A percentile compares a stretch with the other conserved stretches of the same genome.
Evolutionary conservation across 2,797 vertebrate species (phyloP).

Genomic region (Poecilia wingei): DNA sequence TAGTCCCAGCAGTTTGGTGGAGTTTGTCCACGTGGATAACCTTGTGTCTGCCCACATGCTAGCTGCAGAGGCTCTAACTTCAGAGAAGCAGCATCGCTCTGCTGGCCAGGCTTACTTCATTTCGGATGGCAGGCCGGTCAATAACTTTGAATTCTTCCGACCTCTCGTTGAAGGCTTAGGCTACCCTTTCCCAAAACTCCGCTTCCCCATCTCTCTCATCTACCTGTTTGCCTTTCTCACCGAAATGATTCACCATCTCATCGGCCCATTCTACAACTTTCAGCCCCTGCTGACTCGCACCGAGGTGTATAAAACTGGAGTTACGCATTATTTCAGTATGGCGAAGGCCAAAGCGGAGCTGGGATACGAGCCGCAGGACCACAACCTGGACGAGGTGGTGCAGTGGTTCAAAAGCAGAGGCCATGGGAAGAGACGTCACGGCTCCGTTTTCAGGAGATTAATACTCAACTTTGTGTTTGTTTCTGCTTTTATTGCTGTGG

Average conservation of each 20-base stretch:
- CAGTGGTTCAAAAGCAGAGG: constrained; percentile 89
- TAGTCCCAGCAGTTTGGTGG: constrained; percentile 86
- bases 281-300: constrained; percentile 94
- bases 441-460: constrained; percentile 39
- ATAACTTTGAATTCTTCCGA: constrained; percentile 96
- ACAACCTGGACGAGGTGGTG: constrained; percentile 87
- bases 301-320: constrained; percentile 94
- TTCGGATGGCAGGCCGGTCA: constrained; percentile 91
- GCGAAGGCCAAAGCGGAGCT: constrained; percentile 89
- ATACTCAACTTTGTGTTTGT: constrained; percentile 75
- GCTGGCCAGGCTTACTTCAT: constrained; percentile 95
- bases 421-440: constrained; percentile 73
- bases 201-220: constrained; percentile 86
- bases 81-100: constrained; percentile 76
- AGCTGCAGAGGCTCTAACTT: constrained; percentile 84
- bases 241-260: constrained; percentile 83
- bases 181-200: constrained; percentile 86
- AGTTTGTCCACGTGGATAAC: constrained; percentile 96
- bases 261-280: constrained; percentile 89
- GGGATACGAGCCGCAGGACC: constrained; percentile 83
- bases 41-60: constrained; percentile 88
- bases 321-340: constrained; percentile 94
- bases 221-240: constrained; percentile 91
- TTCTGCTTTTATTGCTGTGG: constrained; percentile 68
- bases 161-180: constrained; percentile 93